Conservation (phyloP, 2,888 invertebrate genomes). For the Noctua janthina region DNA sequence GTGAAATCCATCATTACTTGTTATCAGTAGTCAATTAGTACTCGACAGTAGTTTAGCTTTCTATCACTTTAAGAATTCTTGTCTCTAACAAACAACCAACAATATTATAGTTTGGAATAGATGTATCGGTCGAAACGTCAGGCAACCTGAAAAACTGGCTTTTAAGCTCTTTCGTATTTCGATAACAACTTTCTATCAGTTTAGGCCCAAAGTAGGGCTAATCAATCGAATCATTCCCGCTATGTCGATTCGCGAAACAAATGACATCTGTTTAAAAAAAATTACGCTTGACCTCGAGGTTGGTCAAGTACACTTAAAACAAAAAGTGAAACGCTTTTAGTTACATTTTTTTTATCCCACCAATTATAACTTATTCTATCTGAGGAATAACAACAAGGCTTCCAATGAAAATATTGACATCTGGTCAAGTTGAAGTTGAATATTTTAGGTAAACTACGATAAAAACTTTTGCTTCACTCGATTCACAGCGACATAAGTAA, state of each 20-base stretch:
- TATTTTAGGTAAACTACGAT: neutral
- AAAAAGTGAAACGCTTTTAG: too few relatives aligned
- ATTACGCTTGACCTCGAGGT: too few relatives aligned
- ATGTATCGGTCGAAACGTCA: too few relatives aligned
- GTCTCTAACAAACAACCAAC: neutral
- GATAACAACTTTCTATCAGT: neutral
- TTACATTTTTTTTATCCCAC: too few relatives aligned
- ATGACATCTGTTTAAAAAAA: too few relatives aligned
- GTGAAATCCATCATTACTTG: too few relatives aligned
- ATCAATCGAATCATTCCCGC: neutral
- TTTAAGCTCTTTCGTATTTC: neutral
- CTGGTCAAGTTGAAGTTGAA: too few relatives aligned
- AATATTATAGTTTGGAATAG: neutral
- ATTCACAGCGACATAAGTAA: neutral
- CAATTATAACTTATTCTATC: too few relatives aligned
- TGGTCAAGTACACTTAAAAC: too few relatives aligned
- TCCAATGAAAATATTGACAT: too few relatives aligned
- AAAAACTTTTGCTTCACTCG: neutral
- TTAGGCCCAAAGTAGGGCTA: neutral
- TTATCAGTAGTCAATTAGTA: neutral
- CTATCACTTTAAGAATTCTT: neutral
- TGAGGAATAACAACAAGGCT: too few relatives aligned
- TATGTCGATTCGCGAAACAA: too few relatives aligned
- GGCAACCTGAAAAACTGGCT: neutral
- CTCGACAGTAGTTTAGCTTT: neutral